A percentile compares a stretch with the other conserved stretches of the same genome.
Evolutionary conservation across 2,888 invertebrate genomes (phyloP).

Genomic region (Dryocosmus kuriphilus): DNA sequence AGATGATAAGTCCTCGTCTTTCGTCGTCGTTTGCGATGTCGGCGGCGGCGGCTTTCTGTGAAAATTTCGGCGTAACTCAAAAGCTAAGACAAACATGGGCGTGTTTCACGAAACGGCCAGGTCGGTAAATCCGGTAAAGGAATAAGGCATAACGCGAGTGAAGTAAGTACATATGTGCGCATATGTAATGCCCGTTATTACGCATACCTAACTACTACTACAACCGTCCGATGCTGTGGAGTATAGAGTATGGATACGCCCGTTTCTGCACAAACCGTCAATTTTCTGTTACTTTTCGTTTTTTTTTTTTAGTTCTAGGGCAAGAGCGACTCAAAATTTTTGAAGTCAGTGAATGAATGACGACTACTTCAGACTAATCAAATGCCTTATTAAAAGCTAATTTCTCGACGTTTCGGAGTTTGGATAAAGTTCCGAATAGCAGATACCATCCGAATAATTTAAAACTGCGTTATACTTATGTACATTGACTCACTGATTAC

Average conservation of each 20-base stretch:
- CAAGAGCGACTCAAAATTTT: too few relatives aligned
- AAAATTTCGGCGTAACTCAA: conserved; percentile 76
- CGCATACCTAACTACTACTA: conserved; percentile 33
- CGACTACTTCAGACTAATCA: too few relatives aligned
- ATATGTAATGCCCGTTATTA: conserved; percentile 52
- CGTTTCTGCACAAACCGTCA: background rate
- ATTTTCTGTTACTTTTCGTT: too few relatives aligned
- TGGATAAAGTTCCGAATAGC: too few relatives aligned
- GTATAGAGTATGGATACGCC: background rate
- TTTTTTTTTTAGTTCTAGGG: too few relatives aligned
- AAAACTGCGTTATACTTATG: too few relatives aligned
- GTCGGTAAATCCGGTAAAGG: conserved; percentile 71
- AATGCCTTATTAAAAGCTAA: too few relatives aligned
- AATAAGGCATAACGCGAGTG: conserved; percentile 56
- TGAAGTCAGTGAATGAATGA: too few relatives aligned
- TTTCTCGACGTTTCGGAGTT: too few relatives aligned
- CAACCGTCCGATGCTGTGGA: background rate
- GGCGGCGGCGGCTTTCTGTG: conserved; percentile 67
- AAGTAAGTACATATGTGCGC: conserved; percentile 52
- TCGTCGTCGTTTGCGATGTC: conserved; percentile 50
- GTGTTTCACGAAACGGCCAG: conserved; percentile 64
- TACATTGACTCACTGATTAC: too few relatives aligned
- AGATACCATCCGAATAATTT: too few relatives aligned
- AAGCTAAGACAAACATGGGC: conserved; percentile 76
- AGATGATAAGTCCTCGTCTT: conserved; percentile 63